Percentiles rank a stretch among this genome's conserved stretches.
Evolutionary conservation across 2,888 invertebrate genomes (phyloP).

Genomic region (Tetragnatha montana): DNA sequence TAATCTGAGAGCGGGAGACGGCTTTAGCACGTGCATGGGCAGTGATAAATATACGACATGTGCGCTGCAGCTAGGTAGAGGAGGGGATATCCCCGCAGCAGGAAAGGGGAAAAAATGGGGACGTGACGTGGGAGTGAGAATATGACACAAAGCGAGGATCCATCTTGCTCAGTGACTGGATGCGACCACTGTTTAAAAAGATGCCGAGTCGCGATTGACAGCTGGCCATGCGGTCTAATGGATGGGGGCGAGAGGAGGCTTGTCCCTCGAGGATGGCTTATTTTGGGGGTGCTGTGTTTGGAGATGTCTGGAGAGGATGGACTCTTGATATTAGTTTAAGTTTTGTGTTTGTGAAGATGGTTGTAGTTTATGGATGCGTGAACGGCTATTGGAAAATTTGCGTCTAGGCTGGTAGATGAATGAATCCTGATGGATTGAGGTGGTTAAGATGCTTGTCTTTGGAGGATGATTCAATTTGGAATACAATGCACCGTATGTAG

Average conservation of each 20-base stretch:
- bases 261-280: slow-evolving; percentile 6
- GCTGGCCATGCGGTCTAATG: slow-evolving; percentile 50
- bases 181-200: slow-evolving; percentile 42
- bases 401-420: no score
- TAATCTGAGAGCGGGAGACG: slow-evolving; percentile 37
- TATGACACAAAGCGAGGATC: slow-evolving; percentile 51
- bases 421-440: no score
- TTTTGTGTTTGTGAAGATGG: no score
- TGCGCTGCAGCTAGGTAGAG: background rate
- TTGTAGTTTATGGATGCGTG: no score
- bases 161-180: slow-evolving; percentile 35
- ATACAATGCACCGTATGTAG: no score
- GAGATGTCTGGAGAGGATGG: no score
- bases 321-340: no score
- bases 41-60: slow-evolving; percentile 37
- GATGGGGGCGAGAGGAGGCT: slow-evolving; percentile 30
- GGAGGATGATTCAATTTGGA: no score
- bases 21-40: slow-evolving; percentile 52
- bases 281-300: background rate
- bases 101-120: slow-evolving; percentile 26
- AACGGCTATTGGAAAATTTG: no score
- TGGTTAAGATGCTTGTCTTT: no score
- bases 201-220: slow-evolving; percentile 40
- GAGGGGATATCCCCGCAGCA: background rate
- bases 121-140: slow-evolving; percentile 23